Evolutionary conservation across 2,797 vertebrate genomes (phyloP).

Genomic region (Pipistrellus pygmaeus): DNA sequence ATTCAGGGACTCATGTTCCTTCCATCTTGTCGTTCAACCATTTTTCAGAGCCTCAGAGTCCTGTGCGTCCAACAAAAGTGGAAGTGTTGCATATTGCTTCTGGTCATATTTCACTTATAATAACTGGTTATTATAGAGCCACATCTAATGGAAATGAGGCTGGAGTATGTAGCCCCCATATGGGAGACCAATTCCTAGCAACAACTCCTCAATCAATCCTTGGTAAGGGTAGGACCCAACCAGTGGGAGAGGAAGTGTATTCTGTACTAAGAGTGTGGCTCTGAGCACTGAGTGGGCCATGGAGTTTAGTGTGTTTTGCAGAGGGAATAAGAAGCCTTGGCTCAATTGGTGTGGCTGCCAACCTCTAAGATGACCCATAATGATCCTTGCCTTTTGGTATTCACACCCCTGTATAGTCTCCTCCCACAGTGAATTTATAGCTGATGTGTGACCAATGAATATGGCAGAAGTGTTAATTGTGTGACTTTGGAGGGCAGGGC

Average conservation of each 20-base stretch:
- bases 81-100: background rate
- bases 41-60: background rate
- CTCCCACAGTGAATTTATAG: background rate
- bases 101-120: background rate
- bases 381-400: slow-evolving; percentile 5
- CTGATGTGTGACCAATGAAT: background rate
- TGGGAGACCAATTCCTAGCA: slow-evolving; percentile 5
- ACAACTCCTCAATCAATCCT: background rate
- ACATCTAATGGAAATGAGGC: background rate
- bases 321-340: background rate
- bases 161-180: background rate
- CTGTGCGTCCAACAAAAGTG: background rate
- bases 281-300: background rate
- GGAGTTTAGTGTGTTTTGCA: background rate
- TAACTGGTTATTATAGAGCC: background rate
- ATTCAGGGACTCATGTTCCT: slow-evolving; percentile 12
- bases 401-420: background rate
- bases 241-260: background rate
- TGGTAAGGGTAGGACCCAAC: background rate
- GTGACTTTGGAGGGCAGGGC: background rate
- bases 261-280: background rate
- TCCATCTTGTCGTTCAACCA: background rate
- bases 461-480: background rate
- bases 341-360: slow-evolving; percentile 1
- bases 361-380: background rate